phyloP scores from a whole-genome alignment of 64 coral and sea anemone species.

The Pocillopora damicornis region DNA sequence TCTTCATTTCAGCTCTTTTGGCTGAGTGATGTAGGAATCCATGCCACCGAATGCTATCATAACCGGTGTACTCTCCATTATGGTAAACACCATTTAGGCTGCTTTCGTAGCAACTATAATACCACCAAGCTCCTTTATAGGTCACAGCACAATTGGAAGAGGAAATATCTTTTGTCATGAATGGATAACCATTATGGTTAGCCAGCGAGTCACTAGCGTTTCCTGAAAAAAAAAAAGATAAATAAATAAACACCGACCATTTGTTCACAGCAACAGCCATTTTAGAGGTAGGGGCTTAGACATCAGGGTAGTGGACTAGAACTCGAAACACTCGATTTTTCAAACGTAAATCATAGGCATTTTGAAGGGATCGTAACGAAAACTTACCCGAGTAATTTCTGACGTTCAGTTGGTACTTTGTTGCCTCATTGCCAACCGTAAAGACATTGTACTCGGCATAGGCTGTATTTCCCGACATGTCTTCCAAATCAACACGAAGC shows the following conservation, averaged over 20 bases:
- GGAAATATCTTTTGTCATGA: slow-evolving; percentile 14
- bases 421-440: neutral
- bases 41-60: neutral
- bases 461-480: neutral
- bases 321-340: no score
- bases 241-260: no score
- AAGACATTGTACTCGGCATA: neutral
- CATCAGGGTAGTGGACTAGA: no score
- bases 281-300: no score
- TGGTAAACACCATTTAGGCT: slow-evolving; percentile 13
- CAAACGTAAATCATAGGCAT: no score
- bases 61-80: neutral
- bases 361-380: neutral
- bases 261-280: no score
- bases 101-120: neutral
- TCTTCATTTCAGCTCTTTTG: slow-evolving; percentile 22
- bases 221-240: neutral
- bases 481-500: neutral
- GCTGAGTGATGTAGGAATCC: neutral
- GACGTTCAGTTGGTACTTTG: neutral
- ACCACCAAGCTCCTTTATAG: slow-evolving; percentile 28
- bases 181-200: slow-evolving; percentile 10
- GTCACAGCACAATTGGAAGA: neutral
- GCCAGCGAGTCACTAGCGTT: neutral
- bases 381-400: neutral